Conservation (phyloP, 2,113 vertebrate genomes). For the Erpornis zantholeuca region DNA sequence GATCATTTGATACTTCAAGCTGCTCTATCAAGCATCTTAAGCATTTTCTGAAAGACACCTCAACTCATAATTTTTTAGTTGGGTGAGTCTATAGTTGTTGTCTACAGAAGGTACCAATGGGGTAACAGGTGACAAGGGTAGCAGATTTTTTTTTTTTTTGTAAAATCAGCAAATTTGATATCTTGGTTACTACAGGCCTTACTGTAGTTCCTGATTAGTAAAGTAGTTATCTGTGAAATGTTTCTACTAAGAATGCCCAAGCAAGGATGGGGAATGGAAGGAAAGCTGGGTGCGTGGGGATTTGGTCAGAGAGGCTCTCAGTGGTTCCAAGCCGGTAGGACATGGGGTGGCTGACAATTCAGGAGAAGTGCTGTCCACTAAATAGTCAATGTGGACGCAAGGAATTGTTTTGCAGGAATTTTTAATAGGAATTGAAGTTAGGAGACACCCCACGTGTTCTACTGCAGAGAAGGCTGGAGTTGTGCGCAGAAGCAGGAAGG, state of each 20-base stretch:
- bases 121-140: background rate
- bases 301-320: background rate
- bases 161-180: background rate
- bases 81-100: background rate
- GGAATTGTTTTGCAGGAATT: background rate
- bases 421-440: background rate
- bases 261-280: background rate
- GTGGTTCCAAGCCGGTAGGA: background rate
- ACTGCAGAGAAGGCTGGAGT: background rate
- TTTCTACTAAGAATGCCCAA: background rate
- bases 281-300: background rate
- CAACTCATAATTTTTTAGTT: background rate
- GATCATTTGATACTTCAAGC: background rate
- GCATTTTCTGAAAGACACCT: background rate
- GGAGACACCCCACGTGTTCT: fast-evolving
- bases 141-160: background rate
- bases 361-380: background rate
- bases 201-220: background rate
- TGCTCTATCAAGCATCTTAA: background rate
- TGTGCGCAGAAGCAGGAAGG: background rate
- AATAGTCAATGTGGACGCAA: background rate
- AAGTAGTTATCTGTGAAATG: background rate
- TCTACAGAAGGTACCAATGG: background rate
- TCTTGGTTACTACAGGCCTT: background rate
- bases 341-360: background rate